Base-by-base conservation (phyloP, 2,797 vertebrate species). In the Sebastiscus albofasciatus region DNA sequence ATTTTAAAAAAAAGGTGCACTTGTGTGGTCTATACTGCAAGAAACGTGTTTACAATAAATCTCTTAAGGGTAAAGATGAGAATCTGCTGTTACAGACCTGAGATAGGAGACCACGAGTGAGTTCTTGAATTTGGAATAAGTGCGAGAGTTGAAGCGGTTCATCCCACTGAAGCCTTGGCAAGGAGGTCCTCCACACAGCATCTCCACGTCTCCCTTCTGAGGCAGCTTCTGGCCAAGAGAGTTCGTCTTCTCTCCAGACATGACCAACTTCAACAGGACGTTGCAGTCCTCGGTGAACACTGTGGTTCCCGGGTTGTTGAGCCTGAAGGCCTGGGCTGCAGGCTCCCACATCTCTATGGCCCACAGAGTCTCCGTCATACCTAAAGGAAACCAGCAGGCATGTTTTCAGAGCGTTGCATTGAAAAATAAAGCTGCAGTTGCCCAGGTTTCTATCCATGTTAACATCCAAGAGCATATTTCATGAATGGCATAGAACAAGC, bases 311-410 rank as follows among this genome's bases (percentile, higher is more conserved):
- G 98, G 97, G 77, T 99, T 99, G 93, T 99, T 99, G 16, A 99
- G 94, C 18, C 98, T 95, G 89, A 99, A 99, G 0, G 98, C 98
- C 84, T 99, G 98, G 0, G 98, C 98, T 0, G 98, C 98, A 0
- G 98, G 98, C 34, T 99, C 98, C 98, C 98, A 99, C 98, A 99
- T 99, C 94, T 99, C 98, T 0, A 99, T 97, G 80, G 98, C 98
- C 98, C 98, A 99, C 2, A 96, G 92, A 0, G 98, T 98, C 92
- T 99, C 97, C 0, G 95, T 95, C 61, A 99, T 94, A 1, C 95
- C 98, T 99, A 75, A 59, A 64, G 12, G 9, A 6, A 62, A 52
- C 6, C 12, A 46, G 13, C 1, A 67, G 4, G 34, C 22, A 27
- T 1, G 4, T 1, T 70, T 22, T 81, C 4, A 75, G 49, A 20